Base-by-base conservation (phyloP, 1,140 invertebrate genomes). In the Eueides isabella region DNA sequence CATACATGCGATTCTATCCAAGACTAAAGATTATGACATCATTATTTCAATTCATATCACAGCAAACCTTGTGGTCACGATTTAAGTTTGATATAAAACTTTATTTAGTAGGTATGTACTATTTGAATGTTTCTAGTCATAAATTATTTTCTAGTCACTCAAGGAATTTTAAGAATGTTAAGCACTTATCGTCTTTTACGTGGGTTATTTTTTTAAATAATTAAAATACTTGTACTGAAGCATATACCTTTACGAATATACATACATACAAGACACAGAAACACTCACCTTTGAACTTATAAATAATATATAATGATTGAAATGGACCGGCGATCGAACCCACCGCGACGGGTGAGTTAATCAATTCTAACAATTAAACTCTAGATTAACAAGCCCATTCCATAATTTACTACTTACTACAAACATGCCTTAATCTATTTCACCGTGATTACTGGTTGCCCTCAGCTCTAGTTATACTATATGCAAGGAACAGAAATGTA, bases 401-500 rank as follows among this genome's bases (percentile, higher is more conserved):
- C 2, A 23, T 48, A 48, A 23, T 48, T 23, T 48, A 48, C 41
- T 23, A 48, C 6, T 19, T 23, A 48, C 6, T 19, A 48, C n/a
- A n/a, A n/a, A 48, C 16, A n/a, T 48, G n/a, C 7, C 16, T 55
- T 48, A 23, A 48, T 19, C 44, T 26, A 12, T 26, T 23, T 55
- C 48, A 63, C 71, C 55, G 67, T 38, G 48, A 61, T 67, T n/a
- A n/a, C n/a, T n/a, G n/a, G n/a, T n/a, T n/a, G n/a, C n/a, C n/a
- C n/a, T n/a, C n/a, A n/a, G n/a, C n/a, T n/a, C n/a, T n/a, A n/a
- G n/a, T n/a, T n/a, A n/a, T 71, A 55, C 16, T 55, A 55, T n/a
- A 55, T 12, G 19, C 19, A 26, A 41, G 63, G 67, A 75, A 78
- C 71, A 76, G 55, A 72, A 83, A 76, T 77, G 72, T 71, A 70